Percentiles rank a stretch among this genome's conserved stretches.
These are phyloP conservation scores for Pristionchus mayeri DNA, from an alignment of 2,888 invertebrate species.

Conservation along the genomic window DNA sequence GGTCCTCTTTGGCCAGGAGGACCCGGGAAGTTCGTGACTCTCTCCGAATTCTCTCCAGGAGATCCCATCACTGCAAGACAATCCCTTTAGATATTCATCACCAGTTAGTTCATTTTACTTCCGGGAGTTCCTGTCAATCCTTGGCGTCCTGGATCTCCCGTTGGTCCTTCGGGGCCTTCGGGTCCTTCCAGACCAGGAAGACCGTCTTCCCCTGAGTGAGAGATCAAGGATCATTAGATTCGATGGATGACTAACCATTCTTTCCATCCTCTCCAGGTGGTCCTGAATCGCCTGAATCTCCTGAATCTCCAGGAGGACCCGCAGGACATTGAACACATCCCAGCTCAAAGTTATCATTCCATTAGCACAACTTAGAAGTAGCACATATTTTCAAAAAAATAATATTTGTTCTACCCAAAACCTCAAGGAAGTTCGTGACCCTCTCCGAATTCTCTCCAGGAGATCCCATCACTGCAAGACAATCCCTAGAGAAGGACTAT, in stretches of 20 bases:
- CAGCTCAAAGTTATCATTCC: too few relatives aligned
- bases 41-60: too few relatives aligned
- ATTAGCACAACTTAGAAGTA: too few relatives aligned
- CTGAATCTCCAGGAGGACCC: constrained; percentile 40
- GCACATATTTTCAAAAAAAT: too few relatives aligned
- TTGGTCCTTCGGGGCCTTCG: constrained; percentile 28
- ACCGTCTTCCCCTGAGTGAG: constrained; percentile 30
- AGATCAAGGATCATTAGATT: constrained; percentile 10
- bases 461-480: too few relatives aligned
- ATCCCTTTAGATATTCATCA: too few relatives aligned
- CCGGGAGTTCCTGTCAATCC: constrained; percentile 39
- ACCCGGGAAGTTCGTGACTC: neutral
- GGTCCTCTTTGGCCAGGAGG: constrained; percentile 20
- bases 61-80: too few relatives aligned
- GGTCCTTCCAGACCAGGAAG: neutral
- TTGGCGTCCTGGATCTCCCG: constrained; percentile 39
- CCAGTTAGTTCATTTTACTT: too few relatives aligned
- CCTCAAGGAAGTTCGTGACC: neutral
- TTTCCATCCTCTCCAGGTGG: constrained; percentile 26
- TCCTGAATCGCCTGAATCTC: constrained; percentile 18
- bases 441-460: neutral
- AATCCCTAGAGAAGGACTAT: too few relatives aligned
- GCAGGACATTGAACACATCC: constrained; percentile 47
- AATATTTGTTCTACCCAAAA: too few relatives aligned
- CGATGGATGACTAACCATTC: neutral